phyloP scores from a whole-genome alignment of 2,888 invertebrate genomes.

The Torymus texanus region DNA sequence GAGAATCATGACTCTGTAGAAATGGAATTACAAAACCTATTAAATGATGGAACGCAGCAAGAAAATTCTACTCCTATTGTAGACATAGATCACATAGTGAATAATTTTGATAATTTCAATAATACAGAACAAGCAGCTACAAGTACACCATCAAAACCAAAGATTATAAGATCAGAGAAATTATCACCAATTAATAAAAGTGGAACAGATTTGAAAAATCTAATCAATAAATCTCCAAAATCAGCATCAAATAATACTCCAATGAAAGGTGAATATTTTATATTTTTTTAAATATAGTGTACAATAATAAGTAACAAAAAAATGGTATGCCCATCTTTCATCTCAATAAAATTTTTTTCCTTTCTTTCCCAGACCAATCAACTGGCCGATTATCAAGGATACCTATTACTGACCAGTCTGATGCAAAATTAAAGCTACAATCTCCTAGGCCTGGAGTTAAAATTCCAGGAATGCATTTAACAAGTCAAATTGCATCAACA shows the following conservation, averaged over 20 bases:
- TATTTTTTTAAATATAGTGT: too few species aligned
- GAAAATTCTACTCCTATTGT: conserved; percentile 35
- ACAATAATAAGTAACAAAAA: too few species aligned
- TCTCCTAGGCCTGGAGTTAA: conserved; percentile 61
- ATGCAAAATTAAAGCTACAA: conserved; percentile 50
- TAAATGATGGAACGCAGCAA: conserved; percentile 62
- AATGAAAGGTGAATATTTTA: conserved; percentile 34
- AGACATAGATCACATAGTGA: conserved; percentile 33
- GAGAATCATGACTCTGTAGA: conserved; percentile 54
- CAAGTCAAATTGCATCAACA: conserved; percentile 78
- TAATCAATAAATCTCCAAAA: conserved; percentile 40
- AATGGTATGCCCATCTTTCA: too few species aligned
- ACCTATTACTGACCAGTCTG: conserved; percentile 24
- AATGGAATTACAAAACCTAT: conserved; percentile 49
- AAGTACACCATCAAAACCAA: conserved; percentile 16
- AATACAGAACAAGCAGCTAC: conserved; percentile 20
- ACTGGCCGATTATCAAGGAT: conserved; percentile 37
- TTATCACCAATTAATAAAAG: background rate
- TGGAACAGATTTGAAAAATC: conserved; percentile 8
- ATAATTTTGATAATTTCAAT: conserved; percentile 25
- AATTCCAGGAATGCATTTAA: conserved; percentile 71
- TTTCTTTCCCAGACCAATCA: conserved; percentile 35
- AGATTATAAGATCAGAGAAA: conserved; percentile 36
- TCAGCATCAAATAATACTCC: conserved; percentile 28
- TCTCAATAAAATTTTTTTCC: too few species aligned